Evolutionary conservation across 2,113 vertebrate species (phyloP).

Genomic region (Sinocyclocheilus rhinocerous): DNA sequence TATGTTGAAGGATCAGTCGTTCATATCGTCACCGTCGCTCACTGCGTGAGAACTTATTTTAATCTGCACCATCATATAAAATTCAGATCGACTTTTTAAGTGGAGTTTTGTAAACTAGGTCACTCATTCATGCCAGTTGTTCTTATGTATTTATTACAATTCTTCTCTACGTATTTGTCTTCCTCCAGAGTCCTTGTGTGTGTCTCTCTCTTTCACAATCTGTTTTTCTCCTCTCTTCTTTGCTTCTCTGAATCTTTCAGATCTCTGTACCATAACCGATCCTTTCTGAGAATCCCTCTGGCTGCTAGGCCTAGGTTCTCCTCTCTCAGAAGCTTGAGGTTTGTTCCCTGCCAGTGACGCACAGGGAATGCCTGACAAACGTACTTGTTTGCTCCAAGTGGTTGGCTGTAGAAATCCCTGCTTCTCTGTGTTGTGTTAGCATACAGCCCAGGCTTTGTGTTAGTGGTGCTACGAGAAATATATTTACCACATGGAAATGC

Average conservation of each 20-base stretch:
- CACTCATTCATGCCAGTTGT: background rate
- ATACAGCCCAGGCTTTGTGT: background rate
- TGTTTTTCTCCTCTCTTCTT: slow-evolving; percentile 67
- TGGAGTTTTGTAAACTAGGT: background rate
- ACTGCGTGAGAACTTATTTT: background rate
- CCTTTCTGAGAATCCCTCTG: slow-evolving; percentile 94
- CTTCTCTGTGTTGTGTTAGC: slow-evolving; percentile 20
- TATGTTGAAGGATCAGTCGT: background rate
- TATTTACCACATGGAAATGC: background rate
- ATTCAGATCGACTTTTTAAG: background rate
- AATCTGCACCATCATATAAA: background rate
- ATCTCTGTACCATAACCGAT: slow-evolving; percentile 95
- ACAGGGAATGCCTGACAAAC: slow-evolving; percentile 46
- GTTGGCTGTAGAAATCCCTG: slow-evolving; percentile 50
- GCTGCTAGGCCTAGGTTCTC: slow-evolving; percentile 94
- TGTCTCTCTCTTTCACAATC: slow-evolving; percentile 45
- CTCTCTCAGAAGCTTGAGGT: slow-evolving; percentile 98
- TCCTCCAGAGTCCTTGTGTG: slow-evolving; percentile 14
- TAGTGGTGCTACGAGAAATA: background rate
- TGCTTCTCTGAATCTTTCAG: slow-evolving; percentile 78
- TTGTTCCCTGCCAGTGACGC: slow-evolving; percentile 76
- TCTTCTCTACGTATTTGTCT: no score
- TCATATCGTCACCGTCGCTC: background rate
- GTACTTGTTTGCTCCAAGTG: slow-evolving; percentile 47
- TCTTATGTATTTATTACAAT: slow-evolving; percentile 15